These are phyloP conservation scores for Ceyx melanurus DNA, from an alignment of 2,113 vertebrate species.

Conservation along the genomic window DNA sequence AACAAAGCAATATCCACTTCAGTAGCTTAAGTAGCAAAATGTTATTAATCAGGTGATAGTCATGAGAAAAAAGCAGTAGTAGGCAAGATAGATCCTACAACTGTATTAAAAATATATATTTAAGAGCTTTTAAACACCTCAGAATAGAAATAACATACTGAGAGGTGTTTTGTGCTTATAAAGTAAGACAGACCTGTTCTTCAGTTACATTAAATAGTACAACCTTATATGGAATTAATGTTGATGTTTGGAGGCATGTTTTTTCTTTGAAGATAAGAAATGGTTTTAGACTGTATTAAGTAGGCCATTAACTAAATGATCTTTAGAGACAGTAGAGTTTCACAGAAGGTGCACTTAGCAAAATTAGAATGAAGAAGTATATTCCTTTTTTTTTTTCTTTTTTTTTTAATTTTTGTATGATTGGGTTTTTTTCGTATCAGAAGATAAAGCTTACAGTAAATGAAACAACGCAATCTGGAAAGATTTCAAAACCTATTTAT, in stretches of 20 bases:
- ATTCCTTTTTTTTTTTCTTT: neutral
- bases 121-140: neutral
- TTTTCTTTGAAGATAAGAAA: neutral
- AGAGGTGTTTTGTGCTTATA: neutral
- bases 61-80: neutral
- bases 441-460: neutral
- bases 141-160: neutral
- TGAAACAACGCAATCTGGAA: no score
- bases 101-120: neutral
- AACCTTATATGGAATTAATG: neutral
- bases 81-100: neutral
- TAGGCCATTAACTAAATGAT: neutral
- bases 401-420: neutral
- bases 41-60: neutral
- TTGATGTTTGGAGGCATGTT: neutral
- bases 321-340: neutral
- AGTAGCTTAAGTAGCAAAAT: neutral
- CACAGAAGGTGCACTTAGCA: neutral
- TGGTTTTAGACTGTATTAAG: neutral
- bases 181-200: neutral
- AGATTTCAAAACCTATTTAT: no score
- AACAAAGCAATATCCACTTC: neutral
- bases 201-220: neutral
- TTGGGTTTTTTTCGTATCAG: neutral
- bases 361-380: neutral